Conservation (phyloP, 1,140 invertebrate genomes). For the Caenorhabditis elegans region DNA sequence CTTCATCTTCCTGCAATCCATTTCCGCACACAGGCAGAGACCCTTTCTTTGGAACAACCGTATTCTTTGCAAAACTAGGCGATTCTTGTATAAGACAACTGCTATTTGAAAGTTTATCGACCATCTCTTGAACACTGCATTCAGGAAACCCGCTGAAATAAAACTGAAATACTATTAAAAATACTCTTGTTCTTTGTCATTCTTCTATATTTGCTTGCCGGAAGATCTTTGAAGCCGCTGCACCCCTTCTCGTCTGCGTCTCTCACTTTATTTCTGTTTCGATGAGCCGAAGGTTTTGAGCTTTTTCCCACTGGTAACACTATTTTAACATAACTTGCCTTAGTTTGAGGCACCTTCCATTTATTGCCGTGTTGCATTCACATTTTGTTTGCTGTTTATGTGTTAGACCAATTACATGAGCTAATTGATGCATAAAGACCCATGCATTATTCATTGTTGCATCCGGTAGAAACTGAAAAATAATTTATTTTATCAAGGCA, state of each 20-base stretch:
- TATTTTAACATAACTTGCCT: background rate
- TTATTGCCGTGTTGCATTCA: background rate
- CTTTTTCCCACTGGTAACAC: conserved; percentile 19
- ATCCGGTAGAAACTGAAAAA: conserved; percentile 46
- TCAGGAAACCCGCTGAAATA: conserved; percentile 44
- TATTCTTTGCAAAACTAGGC: background rate
- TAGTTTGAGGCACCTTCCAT: conserved; percentile 14
- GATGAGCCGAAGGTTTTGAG: background rate
- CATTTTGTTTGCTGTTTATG: conserved; percentile 16
- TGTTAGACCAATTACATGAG: conserved; percentile 34
- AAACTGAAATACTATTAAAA: background rate
- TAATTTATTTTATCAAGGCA: too few species aligned
- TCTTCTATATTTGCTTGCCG: background rate
- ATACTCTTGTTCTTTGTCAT: background rate
- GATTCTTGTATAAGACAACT: conserved; percentile 11
- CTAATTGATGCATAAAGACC: conserved; percentile 44
- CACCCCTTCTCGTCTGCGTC: background rate
- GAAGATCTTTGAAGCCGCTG: conserved; percentile 1
- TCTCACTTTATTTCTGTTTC: background rate
- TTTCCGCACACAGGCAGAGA: conserved; percentile 46
- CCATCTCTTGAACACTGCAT: conserved; percentile 40
- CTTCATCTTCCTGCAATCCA: conserved; percentile 41
- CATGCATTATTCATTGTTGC: conserved; percentile 39
- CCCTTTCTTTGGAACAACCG: conserved; percentile 38
- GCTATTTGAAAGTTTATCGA: conserved; percentile 1